A percentile compares a stretch with the other conserved stretches of the same genome.
Evolutionary conservation across 2,888 invertebrate species (phyloP).

Genomic region (Melinopterus prodromus): DNA sequence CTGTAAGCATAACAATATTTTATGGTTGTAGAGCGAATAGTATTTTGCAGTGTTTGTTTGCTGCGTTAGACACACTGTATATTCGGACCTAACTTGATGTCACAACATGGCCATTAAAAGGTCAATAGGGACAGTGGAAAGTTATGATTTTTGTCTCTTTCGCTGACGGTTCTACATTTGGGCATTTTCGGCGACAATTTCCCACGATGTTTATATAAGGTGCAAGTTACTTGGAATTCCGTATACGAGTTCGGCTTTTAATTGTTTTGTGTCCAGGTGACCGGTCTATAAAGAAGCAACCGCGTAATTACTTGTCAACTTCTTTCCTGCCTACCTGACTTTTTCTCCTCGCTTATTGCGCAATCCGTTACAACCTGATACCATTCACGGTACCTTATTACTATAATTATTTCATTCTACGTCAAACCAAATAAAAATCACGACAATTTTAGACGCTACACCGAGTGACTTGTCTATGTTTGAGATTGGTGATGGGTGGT

Average conservation of each 20-base stretch:
- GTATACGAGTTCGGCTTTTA: background rate
- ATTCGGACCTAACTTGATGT: too few relatives aligned
- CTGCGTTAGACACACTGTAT: too few relatives aligned
- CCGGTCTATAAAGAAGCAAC: background rate
- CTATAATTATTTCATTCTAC: background rate
- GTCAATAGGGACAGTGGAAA: background rate
- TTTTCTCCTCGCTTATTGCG: background rate
- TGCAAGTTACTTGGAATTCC: background rate
- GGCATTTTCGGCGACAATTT: background rate
- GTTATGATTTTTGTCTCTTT: background rate
- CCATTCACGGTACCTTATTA: background rate
- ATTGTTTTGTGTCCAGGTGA: background rate
- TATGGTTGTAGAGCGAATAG: too few relatives aligned
- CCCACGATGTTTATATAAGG: constrained; percentile 4
- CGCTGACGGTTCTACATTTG: background rate
- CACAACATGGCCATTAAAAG: too few relatives aligned
- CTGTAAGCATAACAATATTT: too few relatives aligned
- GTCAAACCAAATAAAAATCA: background rate
- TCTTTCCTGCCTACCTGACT: background rate
- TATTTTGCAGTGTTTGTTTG: too few relatives aligned
- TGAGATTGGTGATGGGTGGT: too few relatives aligned
- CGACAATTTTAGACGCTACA: background rate
- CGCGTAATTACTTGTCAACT: background rate
- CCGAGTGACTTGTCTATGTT: background rate
- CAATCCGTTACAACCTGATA: background rate